Base-by-base conservation (phyloP, 2,888 invertebrate species). In the Disparrhopalites patrizii region DNA sequence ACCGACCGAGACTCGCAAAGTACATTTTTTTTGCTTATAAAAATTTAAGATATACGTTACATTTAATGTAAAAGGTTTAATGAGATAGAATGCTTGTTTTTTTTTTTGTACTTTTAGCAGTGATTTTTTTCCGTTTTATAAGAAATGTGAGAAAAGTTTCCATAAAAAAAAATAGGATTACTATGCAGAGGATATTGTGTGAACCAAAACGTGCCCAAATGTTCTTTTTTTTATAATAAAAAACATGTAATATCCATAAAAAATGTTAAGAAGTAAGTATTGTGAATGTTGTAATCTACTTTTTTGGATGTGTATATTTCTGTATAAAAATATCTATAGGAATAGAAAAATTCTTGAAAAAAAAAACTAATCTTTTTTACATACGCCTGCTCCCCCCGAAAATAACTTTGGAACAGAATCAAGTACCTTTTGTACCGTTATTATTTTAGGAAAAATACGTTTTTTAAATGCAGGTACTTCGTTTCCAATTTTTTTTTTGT, bases 181-280 rank as follows among this genome's bases (percentile, higher is more conserved):
- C 47, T 10, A 36, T n/a, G n/a, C n/a, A n/a, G n/a, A n/a, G n/a
- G n/a, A n/a, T n/a, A n/a, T 36, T 47, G 43, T 28, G 23, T 61
- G 60, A 61, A 61, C 60, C 60, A 61, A 61, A 61, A 50, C 50
- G 50, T 50, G 50, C 60, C 60, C 60, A 61, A 61, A 61, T 61
- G 60, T 61, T 50, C 50, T 61, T 61, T 61, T 58, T 20, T 58
- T 25, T 52, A 28, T 25, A 25, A 5, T 5, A 13, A 52, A 5
- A 27, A 54, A n/a, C n/a, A n/a, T n/a, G n/a, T n/a, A n/a, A n/a
- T n/a, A n/a, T n/a, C n/a, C n/a, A n/a, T n/a, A n/a, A n/a, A n/a
- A n/a, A n/a, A n/a, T n/a, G n/a, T n/a, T n/a, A n/a, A n/a, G n/a
- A n/a, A n/a, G n/a, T n/a, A n/a, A n/a, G n/a, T n/a, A n/a, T n/a